phyloP scores from a whole-genome alignment of 2,888 invertebrate species.

The Uropetala carovei region DNA sequence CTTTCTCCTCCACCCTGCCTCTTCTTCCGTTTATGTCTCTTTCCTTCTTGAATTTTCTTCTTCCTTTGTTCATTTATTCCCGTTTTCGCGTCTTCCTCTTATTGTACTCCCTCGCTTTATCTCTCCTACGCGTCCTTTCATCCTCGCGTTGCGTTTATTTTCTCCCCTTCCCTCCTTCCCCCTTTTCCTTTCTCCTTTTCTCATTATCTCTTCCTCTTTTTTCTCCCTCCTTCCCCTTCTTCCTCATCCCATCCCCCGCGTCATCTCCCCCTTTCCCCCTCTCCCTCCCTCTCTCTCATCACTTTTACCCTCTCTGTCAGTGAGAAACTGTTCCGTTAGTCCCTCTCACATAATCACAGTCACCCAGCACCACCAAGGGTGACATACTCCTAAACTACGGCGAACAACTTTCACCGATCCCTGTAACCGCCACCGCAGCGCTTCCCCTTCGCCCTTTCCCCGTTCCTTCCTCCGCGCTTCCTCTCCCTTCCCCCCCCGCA shows the following conservation, averaged over 20 bases:
- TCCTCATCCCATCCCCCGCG: not conserved
- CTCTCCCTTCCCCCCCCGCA: not conserved
- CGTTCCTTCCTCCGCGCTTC: not conserved
- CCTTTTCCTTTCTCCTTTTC: not conserved
- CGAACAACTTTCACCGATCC: slow-evolving; percentile 2
- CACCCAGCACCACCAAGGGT: not conserved
- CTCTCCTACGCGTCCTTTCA: too few species aligned
- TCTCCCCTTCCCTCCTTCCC: not conserved
- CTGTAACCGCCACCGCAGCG: not conserved
- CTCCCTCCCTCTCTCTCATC: not conserved
- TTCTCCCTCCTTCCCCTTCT: not conserved
- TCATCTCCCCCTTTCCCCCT: not conserved
- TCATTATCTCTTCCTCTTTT: not conserved
- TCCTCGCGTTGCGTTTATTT: too few species aligned
- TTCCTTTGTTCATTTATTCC: too few species aligned
- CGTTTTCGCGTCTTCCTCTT: too few species aligned
- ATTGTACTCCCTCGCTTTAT: too few species aligned
- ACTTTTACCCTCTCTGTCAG: not conserved
- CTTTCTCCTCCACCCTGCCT: too few species aligned
- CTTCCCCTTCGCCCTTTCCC: not conserved
- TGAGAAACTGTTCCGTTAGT: not conserved
- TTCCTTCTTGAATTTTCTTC: too few species aligned
- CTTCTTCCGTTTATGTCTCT: too few species aligned
- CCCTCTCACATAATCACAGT: slow-evolving; percentile 11
- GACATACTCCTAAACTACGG: not conserved